These are phyloP conservation scores for Charina bottae DNA, from an alignment of 2,113 vertebrate genomes.

Conservation along the genomic window DNA sequence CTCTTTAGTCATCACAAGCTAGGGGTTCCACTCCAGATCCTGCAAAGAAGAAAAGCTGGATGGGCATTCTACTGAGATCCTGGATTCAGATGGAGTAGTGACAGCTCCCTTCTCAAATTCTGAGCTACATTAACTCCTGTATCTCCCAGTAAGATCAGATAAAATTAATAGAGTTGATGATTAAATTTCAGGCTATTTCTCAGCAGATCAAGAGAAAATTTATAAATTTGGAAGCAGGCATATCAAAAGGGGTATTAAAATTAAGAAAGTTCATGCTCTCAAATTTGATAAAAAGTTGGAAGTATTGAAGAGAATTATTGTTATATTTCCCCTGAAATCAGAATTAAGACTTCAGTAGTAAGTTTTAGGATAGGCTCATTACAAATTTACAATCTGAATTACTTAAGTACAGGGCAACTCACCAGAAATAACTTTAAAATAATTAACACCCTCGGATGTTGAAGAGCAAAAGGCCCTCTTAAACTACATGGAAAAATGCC, in stretches of 20 bases:
- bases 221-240: neutral
- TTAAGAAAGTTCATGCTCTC: too few species aligned
- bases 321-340: too few species aligned
- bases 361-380: too few species aligned
- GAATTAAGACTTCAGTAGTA: too few species aligned
- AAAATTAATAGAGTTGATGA: neutral
- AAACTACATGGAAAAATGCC: neutral
- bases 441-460: neutral
- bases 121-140: neutral
- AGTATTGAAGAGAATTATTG: too few species aligned
- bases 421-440: neutral
- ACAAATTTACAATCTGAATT: neutral
- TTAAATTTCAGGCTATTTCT: neutral
- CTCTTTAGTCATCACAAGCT: neutral
- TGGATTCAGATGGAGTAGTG: too few species aligned
- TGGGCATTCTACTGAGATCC: too few species aligned
- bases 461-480: neutral
- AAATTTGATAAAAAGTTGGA: too few species aligned
- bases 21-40: neutral
- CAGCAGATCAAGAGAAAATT: neutral
- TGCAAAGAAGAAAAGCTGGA: neutral
- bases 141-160: neutral
- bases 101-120: neutral
- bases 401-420: neutral
- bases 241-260: neutral